These are phyloP conservation scores for Morus bassanus DNA, from an alignment of 2,797 vertebrate genomes.

Conservation along the genomic window DNA sequence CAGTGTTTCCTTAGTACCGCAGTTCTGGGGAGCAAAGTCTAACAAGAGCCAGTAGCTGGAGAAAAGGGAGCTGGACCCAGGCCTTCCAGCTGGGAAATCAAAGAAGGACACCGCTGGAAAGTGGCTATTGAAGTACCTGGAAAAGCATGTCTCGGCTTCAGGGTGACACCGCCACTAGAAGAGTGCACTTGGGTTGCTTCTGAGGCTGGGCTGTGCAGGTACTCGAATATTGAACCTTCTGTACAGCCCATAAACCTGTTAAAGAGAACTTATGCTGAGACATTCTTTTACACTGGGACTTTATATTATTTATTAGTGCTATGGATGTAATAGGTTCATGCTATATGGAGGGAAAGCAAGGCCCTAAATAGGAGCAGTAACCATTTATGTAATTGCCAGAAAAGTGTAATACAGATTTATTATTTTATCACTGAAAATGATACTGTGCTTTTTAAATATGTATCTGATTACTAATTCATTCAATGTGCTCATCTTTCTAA, in stretches of 20 bases:
- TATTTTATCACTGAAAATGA: background rate
- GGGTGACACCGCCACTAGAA: too few relatives aligned
- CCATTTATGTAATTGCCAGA: background rate
- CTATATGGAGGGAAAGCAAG: background rate
- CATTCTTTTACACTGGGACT: background rate
- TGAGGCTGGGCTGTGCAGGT: background rate
- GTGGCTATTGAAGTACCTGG: background rate
- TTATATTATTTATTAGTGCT: background rate
- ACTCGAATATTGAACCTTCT: fast-evolving
- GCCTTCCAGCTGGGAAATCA: background rate
- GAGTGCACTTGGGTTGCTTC: background rate
- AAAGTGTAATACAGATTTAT: background rate
- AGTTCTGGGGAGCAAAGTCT: background rate
- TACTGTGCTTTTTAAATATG: background rate
- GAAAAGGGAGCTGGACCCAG: background rate
- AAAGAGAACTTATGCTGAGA: background rate
- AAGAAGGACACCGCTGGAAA: background rate
- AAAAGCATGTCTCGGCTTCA: background rate
- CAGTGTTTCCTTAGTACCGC: background rate
- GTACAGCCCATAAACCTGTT: background rate
- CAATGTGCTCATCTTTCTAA: background rate
- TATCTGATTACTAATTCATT: background rate
- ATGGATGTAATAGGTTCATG: background rate
- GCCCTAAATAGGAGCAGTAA: background rate
- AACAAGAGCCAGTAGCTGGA: background rate